phyloP scores from a whole-genome alignment of 1,140 invertebrate species.

The Platyscapa corneri region DNA sequence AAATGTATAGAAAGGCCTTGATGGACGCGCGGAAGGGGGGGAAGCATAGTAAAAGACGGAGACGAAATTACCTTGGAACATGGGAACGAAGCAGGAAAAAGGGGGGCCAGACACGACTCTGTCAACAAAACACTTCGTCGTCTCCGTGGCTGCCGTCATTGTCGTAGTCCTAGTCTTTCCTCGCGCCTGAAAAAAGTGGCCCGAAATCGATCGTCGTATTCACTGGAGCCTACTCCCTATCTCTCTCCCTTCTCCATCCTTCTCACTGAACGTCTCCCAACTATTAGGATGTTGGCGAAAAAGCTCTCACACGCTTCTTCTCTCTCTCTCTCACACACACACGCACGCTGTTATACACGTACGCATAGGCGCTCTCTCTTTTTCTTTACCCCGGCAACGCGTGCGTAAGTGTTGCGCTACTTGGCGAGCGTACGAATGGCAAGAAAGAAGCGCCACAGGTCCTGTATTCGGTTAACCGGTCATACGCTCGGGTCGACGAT shows the following conservation, averaged over 20 bases:
- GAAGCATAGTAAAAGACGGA: background rate
- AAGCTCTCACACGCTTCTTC: background rate
- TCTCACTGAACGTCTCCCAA: background rate
- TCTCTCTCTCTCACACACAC: background rate
- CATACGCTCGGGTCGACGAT: background rate
- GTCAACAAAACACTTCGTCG: conserved; percentile 45
- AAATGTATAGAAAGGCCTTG: background rate
- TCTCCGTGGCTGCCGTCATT: conserved; percentile 9
- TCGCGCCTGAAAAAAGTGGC: conserved; percentile 40
- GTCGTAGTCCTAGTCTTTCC: conserved; percentile 18
- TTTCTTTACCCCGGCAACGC: background rate
- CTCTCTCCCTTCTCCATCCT: conserved; percentile 15
- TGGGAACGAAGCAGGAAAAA: background rate
- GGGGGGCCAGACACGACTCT: conserved; percentile 7
- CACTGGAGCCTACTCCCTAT: conserved; percentile 22
- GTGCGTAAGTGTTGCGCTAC: background rate
- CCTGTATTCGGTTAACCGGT: too few relatives aligned
- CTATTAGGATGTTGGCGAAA: background rate
- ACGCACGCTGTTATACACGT: background rate
- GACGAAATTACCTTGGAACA: background rate
- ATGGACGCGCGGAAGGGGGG: background rate
- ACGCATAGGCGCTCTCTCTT: background rate
- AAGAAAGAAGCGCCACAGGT: too few relatives aligned
- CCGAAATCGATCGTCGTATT: conserved; percentile 47
- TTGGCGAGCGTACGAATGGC: background rate